Conservation (phyloP, 2,113 vertebrate genomes). For the cattle (Bos taurus) region DNA sequence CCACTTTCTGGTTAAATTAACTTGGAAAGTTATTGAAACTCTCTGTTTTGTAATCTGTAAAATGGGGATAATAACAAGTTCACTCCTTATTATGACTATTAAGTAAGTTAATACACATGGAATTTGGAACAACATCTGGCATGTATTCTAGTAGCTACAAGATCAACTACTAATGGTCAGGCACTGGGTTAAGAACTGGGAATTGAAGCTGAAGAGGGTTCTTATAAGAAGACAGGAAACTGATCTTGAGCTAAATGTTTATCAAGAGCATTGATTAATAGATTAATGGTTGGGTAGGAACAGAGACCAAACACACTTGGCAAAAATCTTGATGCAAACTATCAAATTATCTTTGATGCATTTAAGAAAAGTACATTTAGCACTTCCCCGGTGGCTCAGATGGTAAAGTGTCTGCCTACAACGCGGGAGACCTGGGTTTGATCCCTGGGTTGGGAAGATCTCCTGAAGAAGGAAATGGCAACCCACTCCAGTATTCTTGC, state of each 20-base stretch:
- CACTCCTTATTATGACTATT: not conserved
- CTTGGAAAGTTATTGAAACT: not conserved
- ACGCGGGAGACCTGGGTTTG: too few relatives aligned
- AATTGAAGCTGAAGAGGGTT: not conserved
- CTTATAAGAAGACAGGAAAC: not conserved
- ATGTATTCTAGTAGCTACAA: not conserved
- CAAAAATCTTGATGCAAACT: not conserved
- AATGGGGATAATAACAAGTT: not conserved
- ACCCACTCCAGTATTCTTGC: too few relatives aligned
- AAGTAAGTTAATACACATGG: not conserved
- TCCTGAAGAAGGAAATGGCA: too few relatives aligned
- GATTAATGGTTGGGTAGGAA: not conserved
- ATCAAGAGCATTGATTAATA: not conserved
- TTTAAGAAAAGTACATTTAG: not conserved
- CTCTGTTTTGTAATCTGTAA: not conserved
- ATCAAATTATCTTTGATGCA: not conserved
- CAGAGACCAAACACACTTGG: not conserved
- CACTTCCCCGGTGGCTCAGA: not conserved
- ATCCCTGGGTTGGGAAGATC: too few relatives aligned
- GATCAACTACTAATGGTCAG: not conserved
- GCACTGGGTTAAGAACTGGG: not conserved
- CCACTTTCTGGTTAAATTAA: not conserved
- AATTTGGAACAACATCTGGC: not conserved
- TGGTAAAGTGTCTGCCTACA: too few relatives aligned
- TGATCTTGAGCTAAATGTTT: not conserved